These are phyloP conservation scores for Antheraea mylitta DNA, from an alignment of 1,140 invertebrate species.

Conservation along the genomic window DNA sequence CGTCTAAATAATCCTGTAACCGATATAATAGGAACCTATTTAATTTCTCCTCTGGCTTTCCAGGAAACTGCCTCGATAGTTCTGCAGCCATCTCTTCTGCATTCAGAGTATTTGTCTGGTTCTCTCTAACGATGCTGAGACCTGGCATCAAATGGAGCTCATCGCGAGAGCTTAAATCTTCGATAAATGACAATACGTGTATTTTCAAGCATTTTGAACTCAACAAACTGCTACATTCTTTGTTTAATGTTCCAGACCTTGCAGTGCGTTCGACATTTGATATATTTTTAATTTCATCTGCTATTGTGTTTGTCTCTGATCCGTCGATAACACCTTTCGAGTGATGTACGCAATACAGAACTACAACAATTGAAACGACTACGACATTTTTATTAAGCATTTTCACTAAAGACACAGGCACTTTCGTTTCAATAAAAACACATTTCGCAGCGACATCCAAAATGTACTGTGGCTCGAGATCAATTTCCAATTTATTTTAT, in stretches of 20 bases:
- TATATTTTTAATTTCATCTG: conserved; percentile 35
- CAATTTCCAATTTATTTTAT: conserved; percentile 59
- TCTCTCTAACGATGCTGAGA: conserved; percentile 85
- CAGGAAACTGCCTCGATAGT: conserved; percentile 86
- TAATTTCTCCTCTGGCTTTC: conserved; percentile 86
- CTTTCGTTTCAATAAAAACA: conserved; percentile 26
- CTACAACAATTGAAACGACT: conserved; percentile 25
- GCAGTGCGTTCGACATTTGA: conserved; percentile 47
- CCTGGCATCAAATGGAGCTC: conserved; percentile 80
- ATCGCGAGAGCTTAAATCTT: conserved; percentile 79
- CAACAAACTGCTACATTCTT: conserved; percentile 58
- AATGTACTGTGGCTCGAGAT: conserved; percentile 46
- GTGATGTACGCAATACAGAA: conserved; percentile 37
- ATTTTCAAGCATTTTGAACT: conserved; percentile 88
- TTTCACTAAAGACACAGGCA: conserved; percentile 29
- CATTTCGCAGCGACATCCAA: conserved; percentile 42
- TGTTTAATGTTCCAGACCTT: conserved; percentile 43
- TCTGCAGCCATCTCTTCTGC: conserved; percentile 85
- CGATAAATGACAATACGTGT: conserved; percentile 86
- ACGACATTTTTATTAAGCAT: conserved; percentile 51
- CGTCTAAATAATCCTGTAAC: conserved; percentile 84
- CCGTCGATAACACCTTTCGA: conserved; percentile 33
- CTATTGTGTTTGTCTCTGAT: conserved; percentile 28
- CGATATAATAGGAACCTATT: conserved; percentile 81
- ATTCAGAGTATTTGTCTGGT: conserved; percentile 77